phyloP scores from a whole-genome alignment of 53 echinoderm and acorn worm species.

The Actinopyga echinites region DNA sequence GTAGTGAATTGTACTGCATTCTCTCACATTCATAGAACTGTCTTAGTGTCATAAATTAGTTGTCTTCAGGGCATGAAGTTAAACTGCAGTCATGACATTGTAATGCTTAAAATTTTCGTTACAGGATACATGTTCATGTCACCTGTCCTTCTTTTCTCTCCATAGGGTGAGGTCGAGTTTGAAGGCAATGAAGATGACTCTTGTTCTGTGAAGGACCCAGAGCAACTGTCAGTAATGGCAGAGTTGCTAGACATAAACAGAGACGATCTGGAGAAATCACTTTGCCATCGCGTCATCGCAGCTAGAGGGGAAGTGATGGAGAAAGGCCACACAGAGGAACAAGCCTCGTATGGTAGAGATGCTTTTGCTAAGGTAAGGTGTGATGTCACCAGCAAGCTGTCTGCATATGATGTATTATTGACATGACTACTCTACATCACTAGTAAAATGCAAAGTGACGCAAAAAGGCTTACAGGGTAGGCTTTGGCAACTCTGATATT shows the following conservation, averaged over 20 bases:
- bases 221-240: conserved; percentile 64
- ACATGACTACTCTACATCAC: no score
- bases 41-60: no score
- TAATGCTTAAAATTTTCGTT: not conserved
- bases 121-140: not conserved
- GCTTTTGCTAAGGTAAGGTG: conserved; percentile 87
- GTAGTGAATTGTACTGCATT: no score
- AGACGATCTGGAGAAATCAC: conserved; percentile 81
- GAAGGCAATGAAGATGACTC: conserved; percentile 78
- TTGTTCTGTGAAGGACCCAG: conserved; percentile 59
- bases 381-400: not conserved
- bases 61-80: no score
- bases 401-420: not conserved
- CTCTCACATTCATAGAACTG: no score
- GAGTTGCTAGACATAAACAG: conserved; percentile 64
- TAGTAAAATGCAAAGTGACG: no score
- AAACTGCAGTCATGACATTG: not conserved
- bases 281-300: conserved; percentile 91
- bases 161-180: conserved; percentile 82
- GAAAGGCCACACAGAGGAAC: conserved; percentile 87
- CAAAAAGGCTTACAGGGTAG: no score
- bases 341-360: conserved; percentile 94
- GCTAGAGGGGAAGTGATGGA: conserved; percentile 97
- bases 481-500: no score
- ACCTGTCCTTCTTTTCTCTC: not conserved